Conservation (phyloP, 2,888 invertebrate species). For the Carcina quercana region DNA sequence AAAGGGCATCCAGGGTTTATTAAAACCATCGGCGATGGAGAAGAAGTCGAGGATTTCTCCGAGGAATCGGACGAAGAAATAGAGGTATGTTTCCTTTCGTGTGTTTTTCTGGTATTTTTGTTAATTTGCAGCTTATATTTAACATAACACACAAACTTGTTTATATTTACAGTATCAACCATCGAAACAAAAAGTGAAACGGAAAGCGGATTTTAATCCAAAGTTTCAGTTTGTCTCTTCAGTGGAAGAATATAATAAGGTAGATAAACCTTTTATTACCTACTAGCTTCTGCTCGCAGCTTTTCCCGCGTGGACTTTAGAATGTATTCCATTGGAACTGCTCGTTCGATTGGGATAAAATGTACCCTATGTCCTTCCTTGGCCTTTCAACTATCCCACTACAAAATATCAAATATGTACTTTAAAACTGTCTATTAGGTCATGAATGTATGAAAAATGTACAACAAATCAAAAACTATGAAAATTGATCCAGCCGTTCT, state of each 20-base stretch:
- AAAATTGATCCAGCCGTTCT: no score
- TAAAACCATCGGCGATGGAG: constrained; percentile 88
- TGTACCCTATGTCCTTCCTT: no score
- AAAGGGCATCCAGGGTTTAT: constrained; percentile 76
- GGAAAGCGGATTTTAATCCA: constrained; percentile 84
- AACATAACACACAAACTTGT: constrained; percentile 1
- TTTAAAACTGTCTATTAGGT: no score
- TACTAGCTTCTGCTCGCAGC: no score
- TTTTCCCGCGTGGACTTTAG: no score
- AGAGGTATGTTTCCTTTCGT: constrained; percentile 76
- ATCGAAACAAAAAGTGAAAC: constrained; percentile 81
- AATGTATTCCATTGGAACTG: no score
- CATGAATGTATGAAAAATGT: no score
- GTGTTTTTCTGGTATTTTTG: not conserved
- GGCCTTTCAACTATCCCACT: no score
- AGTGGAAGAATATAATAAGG: constrained; percentile 84
- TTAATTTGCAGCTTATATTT: not conserved
- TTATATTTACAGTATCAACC: constrained; percentile 85
- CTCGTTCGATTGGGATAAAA: no score
- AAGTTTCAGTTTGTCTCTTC: constrained; percentile 87
- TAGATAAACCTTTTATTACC: not conserved
- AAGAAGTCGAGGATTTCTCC: constrained; percentile 85
- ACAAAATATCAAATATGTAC: no score
- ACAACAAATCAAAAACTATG: no score
- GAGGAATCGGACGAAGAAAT: constrained; percentile 88